Evolutionary conservation across 2,888 invertebrate species (phyloP), one percentile per base, ranked within the genome.

Genomic region (Syrista parreyssii): DNA sequence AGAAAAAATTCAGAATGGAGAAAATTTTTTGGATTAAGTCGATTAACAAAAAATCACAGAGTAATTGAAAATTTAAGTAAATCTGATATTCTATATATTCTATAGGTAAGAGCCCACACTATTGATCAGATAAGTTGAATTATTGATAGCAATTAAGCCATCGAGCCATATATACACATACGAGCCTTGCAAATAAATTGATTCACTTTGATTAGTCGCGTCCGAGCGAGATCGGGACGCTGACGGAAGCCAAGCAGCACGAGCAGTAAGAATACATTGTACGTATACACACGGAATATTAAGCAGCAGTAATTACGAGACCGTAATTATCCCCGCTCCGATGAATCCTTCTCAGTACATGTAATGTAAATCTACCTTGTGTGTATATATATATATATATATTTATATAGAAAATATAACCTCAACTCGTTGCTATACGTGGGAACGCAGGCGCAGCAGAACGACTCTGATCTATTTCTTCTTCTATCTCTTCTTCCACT

Each of bases 301-400:
- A 86, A 87, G 82, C 84, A 85, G 86, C 84, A 84, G 85, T 85
- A 85, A 86, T 87, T 87, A 86, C 86, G 80, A 80, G 82, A 82
- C 86, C 81, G 83, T 88, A 88, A 87, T 87, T 87, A 87, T 86
- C 84, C 85, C 81, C 82, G 82, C 85, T 87, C 30, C 35, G 74
- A n/a, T 68, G 33, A 32, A 74, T 36, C 3, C 68, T 40, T 40
- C 15, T 23, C 40, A 4, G 40, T 23, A 23, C 40, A 40, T 40
- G 40, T 9, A 55, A 23, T 9, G 55, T 55, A 23, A 9, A 55
- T 55, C 40, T 40, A 15, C 1, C 23, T n/a, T n/a, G n/a, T n/a
- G n/a, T n/a, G 6, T 55, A 55, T 55, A 9, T 2, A 55, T 23
- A 55, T 9, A 31, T 32, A 33, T 35, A 34, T 15, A 30, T 6